A percentile compares a stretch with the other conserved stretches of the same genome.
Evolutionary conservation across 1,140 invertebrate species (phyloP).

Genomic region (Euglossa dilemma): DNA sequence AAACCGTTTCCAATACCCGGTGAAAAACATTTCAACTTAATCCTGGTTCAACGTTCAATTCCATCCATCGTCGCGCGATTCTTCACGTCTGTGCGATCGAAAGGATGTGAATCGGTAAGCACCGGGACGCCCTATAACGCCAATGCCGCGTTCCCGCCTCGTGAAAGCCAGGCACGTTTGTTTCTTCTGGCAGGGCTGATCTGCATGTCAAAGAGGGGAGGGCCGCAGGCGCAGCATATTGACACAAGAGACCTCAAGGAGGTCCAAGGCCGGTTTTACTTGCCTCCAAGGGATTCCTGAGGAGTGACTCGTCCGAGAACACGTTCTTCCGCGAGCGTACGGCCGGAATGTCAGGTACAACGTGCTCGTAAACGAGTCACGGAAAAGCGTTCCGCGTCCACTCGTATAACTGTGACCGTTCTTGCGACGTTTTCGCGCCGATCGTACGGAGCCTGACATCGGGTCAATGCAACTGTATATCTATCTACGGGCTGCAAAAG

Average conservation of each 20-base stretch:
- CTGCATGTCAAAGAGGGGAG: slow-evolving; percentile 52
- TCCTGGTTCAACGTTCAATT: no score
- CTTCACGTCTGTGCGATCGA: not conserved
- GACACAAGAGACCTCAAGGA: slow-evolving; percentile 52
- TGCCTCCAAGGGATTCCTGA: slow-evolving; percentile 54
- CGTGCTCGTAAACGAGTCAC: slow-evolving; percentile 55
- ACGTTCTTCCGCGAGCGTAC: slow-evolving; percentile 52
- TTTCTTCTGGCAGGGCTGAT: slow-evolving; percentile 38
- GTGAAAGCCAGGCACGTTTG: slow-evolving; percentile 41
- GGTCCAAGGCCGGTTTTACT: slow-evolving; percentile 55
- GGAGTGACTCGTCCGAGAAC: slow-evolving; percentile 45
- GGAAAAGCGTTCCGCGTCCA: slow-evolving; percentile 24
- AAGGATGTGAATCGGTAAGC: slow-evolving; percentile 5
- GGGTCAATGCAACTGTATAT: slow-evolving; percentile 53
- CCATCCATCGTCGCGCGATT: no score
- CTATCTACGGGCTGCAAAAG: slow-evolving; percentile 18
- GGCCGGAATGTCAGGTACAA: slow-evolving; percentile 49
- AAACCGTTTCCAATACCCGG: no score
- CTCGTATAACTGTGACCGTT: slow-evolving; percentile 47
- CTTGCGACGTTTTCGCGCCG: slow-evolving; percentile 45
- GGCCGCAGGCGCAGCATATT: slow-evolving; percentile 45
- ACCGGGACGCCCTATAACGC: not conserved
- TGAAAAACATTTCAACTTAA: no score
- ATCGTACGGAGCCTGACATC: slow-evolving; percentile 10
- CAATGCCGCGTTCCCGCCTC: not conserved